Evolutionary conservation across 2,888 invertebrate genomes (phyloP).

Genomic region (Pseudoips prasinana): DNA sequence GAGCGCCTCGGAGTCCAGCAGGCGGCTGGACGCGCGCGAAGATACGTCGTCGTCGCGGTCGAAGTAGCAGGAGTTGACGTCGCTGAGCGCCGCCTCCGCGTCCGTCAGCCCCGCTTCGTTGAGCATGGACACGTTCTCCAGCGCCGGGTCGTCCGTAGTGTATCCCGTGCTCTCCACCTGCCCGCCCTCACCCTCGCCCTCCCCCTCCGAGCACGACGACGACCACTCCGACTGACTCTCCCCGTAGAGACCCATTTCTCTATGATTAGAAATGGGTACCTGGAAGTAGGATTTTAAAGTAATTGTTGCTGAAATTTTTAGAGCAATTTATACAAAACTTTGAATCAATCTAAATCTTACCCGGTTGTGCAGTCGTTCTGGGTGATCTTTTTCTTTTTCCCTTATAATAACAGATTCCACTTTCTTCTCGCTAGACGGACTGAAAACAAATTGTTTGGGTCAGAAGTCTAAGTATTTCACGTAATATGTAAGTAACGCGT

Average conservation of each 20-base stretch:
- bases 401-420: constrained; percentile 45
- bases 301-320: too few relatives aligned
- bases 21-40: constrained; percentile 90
- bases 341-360: constrained; percentile 34
- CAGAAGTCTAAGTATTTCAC: too few relatives aligned
- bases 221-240: constrained; percentile 94
- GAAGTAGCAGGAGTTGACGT: constrained; percentile 92
- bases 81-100: constrained; percentile 93
- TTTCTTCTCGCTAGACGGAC: constrained; percentile 57
- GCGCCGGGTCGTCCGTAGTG: constrained; percentile 93
- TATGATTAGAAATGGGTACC: constrained; percentile 64
- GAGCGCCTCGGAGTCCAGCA: constrained; percentile 89
- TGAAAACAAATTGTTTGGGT: constrained; percentile 34
- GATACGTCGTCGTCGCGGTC: constrained; percentile 89
- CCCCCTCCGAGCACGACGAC: constrained; percentile 80
- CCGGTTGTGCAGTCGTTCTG: constrained; percentile 67
- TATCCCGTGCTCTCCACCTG: constrained; percentile 89
- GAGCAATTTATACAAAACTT: background rate
- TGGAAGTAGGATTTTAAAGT: constrained; percentile 21
- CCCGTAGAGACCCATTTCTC: constrained; percentile 75
- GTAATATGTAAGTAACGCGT: too few relatives aligned
- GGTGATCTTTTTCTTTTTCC: constrained; percentile 62
- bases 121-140: constrained; percentile 92
- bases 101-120: constrained; percentile 94
- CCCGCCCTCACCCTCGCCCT: constrained; percentile 72